Conservation (phyloP, 1,140 invertebrate genomes). For the Meloidogyne exigua region DNA sequence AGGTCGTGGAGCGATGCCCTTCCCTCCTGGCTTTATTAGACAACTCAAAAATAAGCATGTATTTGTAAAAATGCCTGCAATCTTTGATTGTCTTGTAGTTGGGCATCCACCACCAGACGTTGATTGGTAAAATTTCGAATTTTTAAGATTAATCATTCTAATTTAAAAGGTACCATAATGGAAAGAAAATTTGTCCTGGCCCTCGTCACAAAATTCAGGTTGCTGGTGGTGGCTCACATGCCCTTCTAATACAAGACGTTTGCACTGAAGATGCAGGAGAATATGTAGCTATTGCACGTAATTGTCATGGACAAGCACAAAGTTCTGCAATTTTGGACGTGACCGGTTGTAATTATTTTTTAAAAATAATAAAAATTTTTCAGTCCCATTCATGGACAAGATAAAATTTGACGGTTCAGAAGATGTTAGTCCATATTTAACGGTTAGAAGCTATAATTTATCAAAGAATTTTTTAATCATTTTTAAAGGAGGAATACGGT, state of each 20-base stretch:
- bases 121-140: slow-evolving; percentile 38
- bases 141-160: too few species aligned
- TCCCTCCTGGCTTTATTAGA: slow-evolving; percentile 62
- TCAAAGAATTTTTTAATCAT: background rate
- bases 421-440: slow-evolving; percentile 62
- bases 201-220: slow-evolving; percentile 57
- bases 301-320: slow-evolving; percentile 52
- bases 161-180: slow-evolving; percentile 58
- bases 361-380: background rate
- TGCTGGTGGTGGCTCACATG: slow-evolving; percentile 61
- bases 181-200: slow-evolving; percentile 57
- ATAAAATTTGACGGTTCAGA: slow-evolving; percentile 61
- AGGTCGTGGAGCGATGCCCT: slow-evolving; percentile 54
- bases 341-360: slow-evolving; percentile 33
- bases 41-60: slow-evolving; percentile 64
- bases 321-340: slow-evolving; percentile 60
- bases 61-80: slow-evolving; percentile 62
- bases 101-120: slow-evolving; percentile 61
- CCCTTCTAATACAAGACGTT: slow-evolving; percentile 59
- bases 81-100: slow-evolving; percentile 63
- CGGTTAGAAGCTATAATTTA: slow-evolving; percentile 9
- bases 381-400: slow-evolving; percentile 49
- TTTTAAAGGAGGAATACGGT: slow-evolving; percentile 55
- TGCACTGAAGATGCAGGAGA: slow-evolving; percentile 57
- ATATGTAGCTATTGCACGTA: slow-evolving; percentile 60